phyloP scores from a whole-genome alignment of 1,140 invertebrate genomes.

The Brachionus rotundiformis region DNA sequence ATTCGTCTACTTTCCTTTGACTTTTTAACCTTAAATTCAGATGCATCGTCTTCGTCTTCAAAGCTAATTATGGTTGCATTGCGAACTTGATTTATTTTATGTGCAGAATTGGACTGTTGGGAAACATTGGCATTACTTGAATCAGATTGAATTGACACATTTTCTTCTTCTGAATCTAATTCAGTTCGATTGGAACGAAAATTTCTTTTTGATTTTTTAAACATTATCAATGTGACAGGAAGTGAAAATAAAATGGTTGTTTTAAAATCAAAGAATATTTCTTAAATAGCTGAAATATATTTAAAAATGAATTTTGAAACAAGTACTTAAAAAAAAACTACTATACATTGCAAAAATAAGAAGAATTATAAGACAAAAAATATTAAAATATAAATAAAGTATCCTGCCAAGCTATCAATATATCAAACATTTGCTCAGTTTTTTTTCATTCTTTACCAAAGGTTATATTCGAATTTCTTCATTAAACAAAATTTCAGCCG shows the following conservation, averaged over 20 bases:
- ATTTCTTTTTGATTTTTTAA: slow-evolving; percentile 49
- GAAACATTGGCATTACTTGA: background rate
- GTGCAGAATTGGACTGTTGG: slow-evolving; percentile 7
- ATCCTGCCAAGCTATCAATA: no score
- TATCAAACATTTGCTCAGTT: slow-evolving; percentile 64
- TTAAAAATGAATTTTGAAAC: no score
- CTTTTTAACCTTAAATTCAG: slow-evolving; percentile 88
- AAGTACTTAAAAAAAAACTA: no score
- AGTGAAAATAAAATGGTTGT: no score
- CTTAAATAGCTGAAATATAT: background rate
- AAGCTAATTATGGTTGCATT: slow-evolving; percentile 53
- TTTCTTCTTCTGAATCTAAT: slow-evolving; percentile 27
- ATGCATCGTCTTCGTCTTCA: slow-evolving; percentile 66
- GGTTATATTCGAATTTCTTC: slow-evolving; percentile 42
- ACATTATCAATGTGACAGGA: background rate
- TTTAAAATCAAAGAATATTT: no score
- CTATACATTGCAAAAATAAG: no score
- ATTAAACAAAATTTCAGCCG: slow-evolving; percentile 53
- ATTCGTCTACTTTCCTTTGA: slow-evolving; percentile 87
- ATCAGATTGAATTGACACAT: background rate
- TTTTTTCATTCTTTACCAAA: slow-evolving; percentile 36
- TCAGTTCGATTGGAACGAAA: slow-evolving; percentile 38
- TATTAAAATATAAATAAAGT: no score
- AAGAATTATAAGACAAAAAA: no score
- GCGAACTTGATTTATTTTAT: slow-evolving; percentile 16